Base-by-base conservation (phyloP, 2,113 vertebrate species). In the Epinephelus cyanopodus region DNA sequence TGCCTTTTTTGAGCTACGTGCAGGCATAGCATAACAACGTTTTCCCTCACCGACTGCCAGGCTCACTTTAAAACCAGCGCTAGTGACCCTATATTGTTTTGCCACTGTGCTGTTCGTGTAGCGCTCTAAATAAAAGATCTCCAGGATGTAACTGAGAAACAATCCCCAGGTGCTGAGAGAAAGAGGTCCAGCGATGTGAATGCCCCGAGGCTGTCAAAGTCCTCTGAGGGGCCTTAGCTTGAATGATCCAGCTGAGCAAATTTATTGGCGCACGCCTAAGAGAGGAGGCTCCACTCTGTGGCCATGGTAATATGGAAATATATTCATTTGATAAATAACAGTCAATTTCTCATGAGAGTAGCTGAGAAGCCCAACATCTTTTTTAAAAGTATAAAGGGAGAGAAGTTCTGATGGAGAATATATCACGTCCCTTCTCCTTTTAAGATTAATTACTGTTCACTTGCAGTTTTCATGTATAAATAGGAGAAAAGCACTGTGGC, bases 391-490 rank as follows among this genome's bases (percentile, higher is more conserved):
- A 71, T 69, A 70, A 61, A 74, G 69, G 52, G 42, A 69, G 47
- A 39, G 65, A 77, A 62, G 19, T 71, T 84, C 64, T 85, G 77
- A 87, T 63, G 47, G 57, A 67, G 88, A 88, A 85, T 79, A 47
- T 37, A 71, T 86, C 67, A 53, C 45, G 17, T 82, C 48, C 50
- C 52, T 84, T 83, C 75, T 78, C 82, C 63, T 77, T 84, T 85
- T 71, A 83, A 86, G 81, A 94, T 92, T 79, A 94, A 93, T 93
- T 82, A 90, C 83, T 48, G 68, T 76, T 83, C 81, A 72, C 68
- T 89, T 68, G 54, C 78, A 74, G 68, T 79, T 84, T 81, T 89
- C 78, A 54, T 68, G 56, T 77, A 80, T 91, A 89, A 93, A 89
- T 83, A 87, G 82, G 66, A 82, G 87, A 79, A 89, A 90, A 91